phyloP scores from a whole-genome alignment of 1,140 invertebrate species.

The Pomacea maculata region DNA sequence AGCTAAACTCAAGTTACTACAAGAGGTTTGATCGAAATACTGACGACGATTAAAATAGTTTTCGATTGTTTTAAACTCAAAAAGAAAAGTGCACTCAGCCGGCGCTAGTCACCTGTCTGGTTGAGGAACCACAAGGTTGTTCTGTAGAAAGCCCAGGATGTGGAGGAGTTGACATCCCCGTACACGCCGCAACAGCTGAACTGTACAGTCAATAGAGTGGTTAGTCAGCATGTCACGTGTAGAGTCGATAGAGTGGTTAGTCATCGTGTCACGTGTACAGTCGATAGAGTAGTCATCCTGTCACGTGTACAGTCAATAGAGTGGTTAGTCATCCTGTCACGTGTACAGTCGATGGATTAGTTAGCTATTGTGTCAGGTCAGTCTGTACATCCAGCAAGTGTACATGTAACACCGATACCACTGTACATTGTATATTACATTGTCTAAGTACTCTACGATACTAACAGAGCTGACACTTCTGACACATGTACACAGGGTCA shows the following conservation, averaged over 20 bases:
- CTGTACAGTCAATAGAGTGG: constrained; percentile 28
- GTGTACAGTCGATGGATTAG: too few species aligned
- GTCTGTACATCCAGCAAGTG: too few species aligned
- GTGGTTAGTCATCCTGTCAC: too few species aligned
- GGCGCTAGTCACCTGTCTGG: constrained; percentile 31
- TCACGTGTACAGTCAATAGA: too few species aligned
- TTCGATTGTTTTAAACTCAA: not conserved
- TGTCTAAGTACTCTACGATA: not conserved
- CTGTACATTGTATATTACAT: too few species aligned
- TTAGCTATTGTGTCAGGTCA: not conserved
- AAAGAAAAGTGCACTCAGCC: too few species aligned
- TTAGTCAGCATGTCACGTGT: not conserved
- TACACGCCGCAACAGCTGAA: constrained; percentile 46
- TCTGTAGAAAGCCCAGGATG: constrained; percentile 50
- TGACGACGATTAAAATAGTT: not conserved
- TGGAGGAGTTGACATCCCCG: constrained; percentile 45
- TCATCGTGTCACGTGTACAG: too few species aligned
- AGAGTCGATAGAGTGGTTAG: not conserved
- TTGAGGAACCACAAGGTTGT: constrained; percentile 42
- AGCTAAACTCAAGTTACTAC: too few species aligned
- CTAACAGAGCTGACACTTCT: not conserved
- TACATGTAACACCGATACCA: not conserved
- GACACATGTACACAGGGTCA: not conserved
- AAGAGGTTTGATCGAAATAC: not conserved
- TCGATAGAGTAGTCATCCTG: too few species aligned